A percentile compares a stretch with the other conserved stretches of the same genome.
Conservation (phyloP, 2,113 vertebrate genomes). For the Lathamus discolor region DNA sequence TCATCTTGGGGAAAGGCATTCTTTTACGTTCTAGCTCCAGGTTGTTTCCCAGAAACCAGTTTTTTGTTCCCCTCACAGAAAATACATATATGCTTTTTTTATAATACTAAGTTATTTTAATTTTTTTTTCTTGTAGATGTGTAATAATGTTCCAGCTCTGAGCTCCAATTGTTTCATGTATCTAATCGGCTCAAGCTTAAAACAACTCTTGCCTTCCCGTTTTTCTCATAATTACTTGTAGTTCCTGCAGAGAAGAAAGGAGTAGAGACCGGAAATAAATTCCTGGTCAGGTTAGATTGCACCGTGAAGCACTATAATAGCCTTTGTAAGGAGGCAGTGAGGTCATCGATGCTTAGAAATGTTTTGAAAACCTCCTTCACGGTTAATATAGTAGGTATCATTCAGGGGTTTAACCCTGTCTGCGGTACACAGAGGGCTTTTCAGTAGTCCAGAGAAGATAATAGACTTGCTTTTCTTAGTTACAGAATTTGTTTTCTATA, state of each 20-base stretch:
- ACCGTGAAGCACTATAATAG: not conserved
- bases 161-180: not conserved
- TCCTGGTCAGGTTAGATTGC: not conserved
- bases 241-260: not conserved
- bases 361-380: not conserved
- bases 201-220: not conserved
- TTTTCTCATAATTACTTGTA: not conserved
- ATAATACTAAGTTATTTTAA: not conserved
- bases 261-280: not conserved
- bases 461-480: not conserved
- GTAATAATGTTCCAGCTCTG: not conserved
- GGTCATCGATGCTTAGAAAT: not conserved
- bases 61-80: not conserved
- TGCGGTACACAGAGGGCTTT: not conserved
- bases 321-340: not conserved
- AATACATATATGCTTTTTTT: not conserved
- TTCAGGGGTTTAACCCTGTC: not conserved
- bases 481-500: not conserved
- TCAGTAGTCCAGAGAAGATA: not conserved
- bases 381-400: not conserved
- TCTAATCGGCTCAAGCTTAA: not conserved
- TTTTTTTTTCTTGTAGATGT: rapidly evolving
- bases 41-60: not conserved
- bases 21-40: not conserved
- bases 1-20: not conserved